Base-by-base conservation (phyloP, 2,888 invertebrate genomes). In the Masnerella sp. region DNA sequence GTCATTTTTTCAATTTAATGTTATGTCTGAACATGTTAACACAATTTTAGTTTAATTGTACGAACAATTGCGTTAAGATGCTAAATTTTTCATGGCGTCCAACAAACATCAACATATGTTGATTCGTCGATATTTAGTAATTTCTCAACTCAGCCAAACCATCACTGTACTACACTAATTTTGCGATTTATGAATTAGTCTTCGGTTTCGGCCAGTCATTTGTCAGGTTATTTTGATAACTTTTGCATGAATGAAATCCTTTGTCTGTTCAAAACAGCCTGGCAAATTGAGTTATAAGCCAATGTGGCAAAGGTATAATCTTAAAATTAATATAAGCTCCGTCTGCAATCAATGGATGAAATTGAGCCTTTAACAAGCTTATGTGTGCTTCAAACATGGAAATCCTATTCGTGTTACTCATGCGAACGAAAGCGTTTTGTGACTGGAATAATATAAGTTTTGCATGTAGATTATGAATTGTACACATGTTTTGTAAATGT, bases 401-500 rank as follows among this genome's bases (percentile, higher is more conserved):
- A 54, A 52, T n/a, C n/a, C n/a, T n/a, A n/a, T n/a, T n/a, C 34
- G 15, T 42, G 12, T 17, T 49, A 17, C 28, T 20, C n/a, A n/a
- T n/a, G n/a, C n/a, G n/a, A n/a, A n/a, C 14, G 22, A 43, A 20
- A 45, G 59, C 59, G 59, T 45, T 71, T 38, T 45, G 51, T 18
- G 51, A 42, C n/a, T 43, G 34, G 8, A 43, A 40, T 49, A 42
- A 34, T 67, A 22, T 67, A 51, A 56, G 45, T 34, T 17, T 40
- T 69, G 43, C 32, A 74, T 74, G 74, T 68, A 68, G 17, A 58
- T 5, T 40, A 43, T 36, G 47, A 68, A 58, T 62, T 74, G 65
- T 72, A 68, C 38, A 68, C 40, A 49, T 62, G 52, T 68, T 58
- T 32, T 76, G 65, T 73, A 56, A 62, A 32, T 67, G 64, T 68